These are phyloP conservation scores for Setophaga petechia DNA, from an alignment of 2,113 vertebrate genomes.

Conservation along the genomic window DNA sequence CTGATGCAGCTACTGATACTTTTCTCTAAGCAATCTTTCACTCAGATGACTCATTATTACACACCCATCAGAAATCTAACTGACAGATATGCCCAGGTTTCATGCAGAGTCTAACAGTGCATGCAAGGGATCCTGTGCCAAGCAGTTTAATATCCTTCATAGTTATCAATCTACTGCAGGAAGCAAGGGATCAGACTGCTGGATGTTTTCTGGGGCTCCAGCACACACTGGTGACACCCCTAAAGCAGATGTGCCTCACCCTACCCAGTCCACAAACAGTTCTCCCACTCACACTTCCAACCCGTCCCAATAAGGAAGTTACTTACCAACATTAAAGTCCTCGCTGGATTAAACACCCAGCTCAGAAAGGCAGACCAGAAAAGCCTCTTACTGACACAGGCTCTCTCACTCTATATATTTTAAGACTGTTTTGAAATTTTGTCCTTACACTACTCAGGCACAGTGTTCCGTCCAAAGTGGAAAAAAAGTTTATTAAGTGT, in stretches of 20 bases:
- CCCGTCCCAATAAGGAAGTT: background rate
- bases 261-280: background rate
- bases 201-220: background rate
- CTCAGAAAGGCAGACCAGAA: background rate
- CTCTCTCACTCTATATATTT: background rate
- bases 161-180: background rate
- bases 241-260: background rate
- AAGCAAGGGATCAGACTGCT: background rate
- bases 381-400: background rate
- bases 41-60: background rate
- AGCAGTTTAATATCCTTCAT: background rate
- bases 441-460: background rate
- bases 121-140: background rate
- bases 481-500: background rate
- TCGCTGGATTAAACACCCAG: background rate
- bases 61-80: background rate
- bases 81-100: background rate
- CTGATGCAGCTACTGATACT: slow-evolving; percentile 3
- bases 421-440: background rate
- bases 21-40: background rate
- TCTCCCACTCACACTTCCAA: background rate
- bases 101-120: background rate
- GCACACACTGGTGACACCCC: background rate
- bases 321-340: background rate
- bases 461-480: background rate